A percentile compares a stretch with the other conserved stretches of the same genome.
These are phyloP conservation scores for Pangasius krempfi DNA, from an alignment of 2,797 vertebrate species.

Conservation along the genomic window DNA sequence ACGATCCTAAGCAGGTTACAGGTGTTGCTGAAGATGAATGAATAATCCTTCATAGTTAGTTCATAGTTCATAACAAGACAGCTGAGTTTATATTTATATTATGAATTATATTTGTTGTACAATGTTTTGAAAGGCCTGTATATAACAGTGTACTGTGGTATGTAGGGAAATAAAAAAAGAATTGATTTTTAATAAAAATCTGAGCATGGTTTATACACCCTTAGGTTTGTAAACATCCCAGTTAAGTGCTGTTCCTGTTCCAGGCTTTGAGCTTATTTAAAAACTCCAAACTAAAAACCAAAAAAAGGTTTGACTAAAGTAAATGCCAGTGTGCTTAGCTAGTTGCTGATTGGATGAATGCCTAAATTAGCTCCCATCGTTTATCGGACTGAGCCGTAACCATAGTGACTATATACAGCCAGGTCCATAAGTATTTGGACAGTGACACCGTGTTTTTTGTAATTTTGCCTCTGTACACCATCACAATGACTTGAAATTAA, in stretches of 20 bases:
- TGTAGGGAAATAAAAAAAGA: neutral
- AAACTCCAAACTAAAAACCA: neutral
- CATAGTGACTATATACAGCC: neutral
- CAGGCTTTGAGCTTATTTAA: neutral
- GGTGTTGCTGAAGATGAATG: neutral
- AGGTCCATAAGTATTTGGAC: neutral
- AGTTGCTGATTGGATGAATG: neutral
- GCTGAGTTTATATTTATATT: neutral
- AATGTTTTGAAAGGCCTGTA: neutral
- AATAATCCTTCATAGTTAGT: too few species aligned
- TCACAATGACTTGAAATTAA: too few species aligned
- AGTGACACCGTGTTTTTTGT: neutral
- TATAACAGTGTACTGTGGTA: neutral
- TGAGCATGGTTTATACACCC: neutral
- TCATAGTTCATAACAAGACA: neutral
- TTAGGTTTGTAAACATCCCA: neutral
- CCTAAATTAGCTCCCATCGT: neutral
- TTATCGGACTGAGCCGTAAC: neutral
- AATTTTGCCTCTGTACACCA: neutral
- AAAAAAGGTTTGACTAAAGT: neutral
- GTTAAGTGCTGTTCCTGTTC: neutral
- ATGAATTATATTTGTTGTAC: neutral
- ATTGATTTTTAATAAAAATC: neutral
- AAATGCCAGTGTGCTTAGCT: neutral
- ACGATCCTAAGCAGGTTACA: neutral